Evolutionary conservation across 2,797 vertebrate species (phyloP), one percentile per base, ranked within the genome.

Genomic region (Aselliscus stoliczkanus): DNA sequence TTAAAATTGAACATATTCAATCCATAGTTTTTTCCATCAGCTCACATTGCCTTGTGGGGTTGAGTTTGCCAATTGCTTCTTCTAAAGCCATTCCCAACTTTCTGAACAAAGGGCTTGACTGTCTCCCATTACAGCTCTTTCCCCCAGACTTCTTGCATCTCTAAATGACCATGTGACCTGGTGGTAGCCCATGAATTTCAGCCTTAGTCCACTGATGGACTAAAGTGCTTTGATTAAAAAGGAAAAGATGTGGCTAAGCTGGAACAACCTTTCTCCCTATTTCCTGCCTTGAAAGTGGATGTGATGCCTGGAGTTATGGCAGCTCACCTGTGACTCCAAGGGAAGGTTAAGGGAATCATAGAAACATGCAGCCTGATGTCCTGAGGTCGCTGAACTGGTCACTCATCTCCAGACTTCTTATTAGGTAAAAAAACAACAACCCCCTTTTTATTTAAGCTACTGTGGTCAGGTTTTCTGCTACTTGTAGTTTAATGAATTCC

Each of bases 1-100:
- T 90, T 94, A 77, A 90, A 34, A 20, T 69, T 34, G 44, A 97
- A 54, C 85, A 69, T 79, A 56, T 50, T 92, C 31, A 72, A 31
- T 37, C 14, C 39, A 23, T 60, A 8, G 4, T 69, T 90, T 94
- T 81, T 94, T 81, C 42, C 13, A 58, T 58, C 25, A 88, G 50
- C 37, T 90, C 25, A 39, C 6, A 23, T 62, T 79, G 18, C 2
- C 50, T 70, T 69, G 23, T 75, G 20, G 27, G n/a, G 14, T 54
- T 93, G 37, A 69, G 14, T 84, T 85, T 85, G 44, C 15, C 34
- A 2, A 75, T 14, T 20, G 12, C 27, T 47, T 50, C 31, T n/a
- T 17, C 18, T 25, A 21, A 42, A 58, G 29, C 15, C 15, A 44
- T 95, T 73, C 29, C 2, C 42, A 82, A 27, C 25, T 84, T 29